Evolutionary conservation across 35 echinoderm and acorn worm species (phyloP).

Genomic region (Holothuria glaberrima): DNA sequence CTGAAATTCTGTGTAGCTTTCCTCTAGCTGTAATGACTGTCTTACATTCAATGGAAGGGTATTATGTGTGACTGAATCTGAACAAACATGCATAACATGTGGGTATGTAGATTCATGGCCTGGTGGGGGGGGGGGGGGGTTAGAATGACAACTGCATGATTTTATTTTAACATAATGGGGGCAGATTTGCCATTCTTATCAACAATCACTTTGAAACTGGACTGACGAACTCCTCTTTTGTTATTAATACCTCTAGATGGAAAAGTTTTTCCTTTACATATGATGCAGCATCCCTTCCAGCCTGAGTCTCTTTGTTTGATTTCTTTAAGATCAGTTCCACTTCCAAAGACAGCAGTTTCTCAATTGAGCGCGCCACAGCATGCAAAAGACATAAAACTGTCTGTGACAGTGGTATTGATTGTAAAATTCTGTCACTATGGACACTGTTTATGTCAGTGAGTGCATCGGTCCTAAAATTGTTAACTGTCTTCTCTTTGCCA

Average conservation of each 20-base stretch:
- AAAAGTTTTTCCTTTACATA: conserved; percentile 15
- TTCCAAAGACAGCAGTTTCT: conserved; percentile 18
- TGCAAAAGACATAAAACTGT: conserved; percentile 18
- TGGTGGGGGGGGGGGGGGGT: background rate
- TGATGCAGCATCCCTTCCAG: background rate
- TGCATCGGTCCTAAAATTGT: conserved; percentile 1
- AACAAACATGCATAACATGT: conserved; percentile 53
- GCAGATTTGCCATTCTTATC: conserved; percentile 26
- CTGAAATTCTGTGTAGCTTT: conserved; percentile 8
- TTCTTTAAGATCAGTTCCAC: conserved; percentile 13
- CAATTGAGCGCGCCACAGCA: background rate
- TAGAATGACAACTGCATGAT: conserved; percentile 32
- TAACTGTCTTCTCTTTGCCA: background rate
- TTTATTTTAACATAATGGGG: conserved; percentile 36
- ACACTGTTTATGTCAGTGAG: background rate
- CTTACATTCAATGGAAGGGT: conserved; percentile 36
- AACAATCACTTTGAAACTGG: conserved; percentile 45
- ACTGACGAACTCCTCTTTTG: conserved; percentile 58
- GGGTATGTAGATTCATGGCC: background rate
- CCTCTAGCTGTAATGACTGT: background rate
- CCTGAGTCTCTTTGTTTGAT: conserved; percentile 6
- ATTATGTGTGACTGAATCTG: conserved; percentile 35
- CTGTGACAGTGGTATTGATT: background rate
- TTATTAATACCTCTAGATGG: background rate
- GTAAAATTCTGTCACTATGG: background rate